Percentiles rank a stretch among this genome's conserved stretches.
These are phyloP conservation scores for Arctocebus calabarensis DNA, from an alignment of 2,797 vertebrate species.

Conservation along the genomic window DNA sequence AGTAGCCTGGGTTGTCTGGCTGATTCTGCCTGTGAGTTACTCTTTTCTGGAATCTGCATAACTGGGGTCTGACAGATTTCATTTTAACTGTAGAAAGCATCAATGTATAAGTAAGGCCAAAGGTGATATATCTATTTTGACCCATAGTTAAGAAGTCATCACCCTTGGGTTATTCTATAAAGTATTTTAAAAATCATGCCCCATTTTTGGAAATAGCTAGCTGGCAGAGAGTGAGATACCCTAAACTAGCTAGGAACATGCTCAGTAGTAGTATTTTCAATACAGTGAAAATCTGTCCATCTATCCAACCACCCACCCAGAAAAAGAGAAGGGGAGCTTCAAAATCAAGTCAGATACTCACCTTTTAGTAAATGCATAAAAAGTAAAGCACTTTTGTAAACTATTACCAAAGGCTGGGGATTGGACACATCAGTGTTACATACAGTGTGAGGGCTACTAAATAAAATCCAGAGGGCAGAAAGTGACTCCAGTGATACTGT, in stretches of 20 bases:
- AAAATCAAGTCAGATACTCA: neutral
- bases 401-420: neutral
- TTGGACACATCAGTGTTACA: neutral
- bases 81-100: neutral
- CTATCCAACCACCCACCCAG: neutral
- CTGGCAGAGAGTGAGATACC: neutral
- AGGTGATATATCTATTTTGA: neutral
- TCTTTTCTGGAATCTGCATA: neutral
- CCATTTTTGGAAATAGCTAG: conserved; percentile 41
- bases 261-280: conserved; percentile 9
- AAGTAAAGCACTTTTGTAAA: neutral
- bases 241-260: neutral
- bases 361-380: neutral
- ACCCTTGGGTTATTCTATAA: neutral
- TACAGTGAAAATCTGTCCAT: neutral
- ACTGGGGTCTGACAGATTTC: neutral
- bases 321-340: neutral
- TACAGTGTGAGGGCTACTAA: neutral
- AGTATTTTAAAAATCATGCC: conserved; percentile 12
- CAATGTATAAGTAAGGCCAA: neutral
- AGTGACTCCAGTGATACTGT: neutral
- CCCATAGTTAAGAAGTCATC: neutral
- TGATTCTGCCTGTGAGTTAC: neutral
- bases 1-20: neutral
- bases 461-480: neutral